phyloP scores from a whole-genome alignment of 2,797 vertebrate species.

The Liasis olivaceus region DNA sequence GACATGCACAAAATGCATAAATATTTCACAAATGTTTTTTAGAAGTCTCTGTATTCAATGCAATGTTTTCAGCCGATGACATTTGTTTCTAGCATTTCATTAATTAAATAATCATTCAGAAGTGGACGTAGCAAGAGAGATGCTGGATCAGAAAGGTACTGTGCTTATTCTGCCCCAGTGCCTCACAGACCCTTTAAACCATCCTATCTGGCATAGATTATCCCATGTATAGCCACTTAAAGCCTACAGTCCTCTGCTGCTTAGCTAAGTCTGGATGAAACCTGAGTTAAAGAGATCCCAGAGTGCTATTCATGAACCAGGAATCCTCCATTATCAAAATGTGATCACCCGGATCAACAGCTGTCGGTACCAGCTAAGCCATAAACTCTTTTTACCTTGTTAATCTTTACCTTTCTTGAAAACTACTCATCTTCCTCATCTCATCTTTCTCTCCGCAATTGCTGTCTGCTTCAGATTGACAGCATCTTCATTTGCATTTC shows the following conservation, averaged over 20 bases:
- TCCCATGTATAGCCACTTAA: no score
- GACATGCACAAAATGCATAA: background rate
- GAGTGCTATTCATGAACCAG: background rate
- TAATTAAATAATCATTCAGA: no score
- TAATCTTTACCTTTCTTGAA: background rate
- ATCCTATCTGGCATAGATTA: no score
- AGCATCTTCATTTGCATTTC: background rate
- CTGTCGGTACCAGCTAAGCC: background rate
- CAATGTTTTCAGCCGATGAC: no score
- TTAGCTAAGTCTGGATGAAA: no score
- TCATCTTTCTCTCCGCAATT: background rate
- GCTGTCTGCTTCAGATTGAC: background rate
- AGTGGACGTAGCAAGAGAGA: no score
- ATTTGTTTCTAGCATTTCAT: no score
- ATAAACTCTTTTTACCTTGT: background rate
- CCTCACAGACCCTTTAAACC: no score
- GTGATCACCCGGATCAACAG: background rate
- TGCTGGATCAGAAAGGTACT: no score
- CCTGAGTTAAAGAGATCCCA: background rate
- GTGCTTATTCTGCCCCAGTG: no score
- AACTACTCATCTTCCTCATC: background rate
- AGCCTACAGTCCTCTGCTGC: no score
- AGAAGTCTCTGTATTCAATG: background rate
- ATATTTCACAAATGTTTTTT: background rate
- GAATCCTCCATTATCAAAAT: background rate